A percentile compares a stretch with the other conserved stretches of the same genome.
These are phyloP conservation scores for Watsonalla binaria DNA, from an alignment of 2,888 invertebrate genomes.

Conservation along the genomic window DNA sequence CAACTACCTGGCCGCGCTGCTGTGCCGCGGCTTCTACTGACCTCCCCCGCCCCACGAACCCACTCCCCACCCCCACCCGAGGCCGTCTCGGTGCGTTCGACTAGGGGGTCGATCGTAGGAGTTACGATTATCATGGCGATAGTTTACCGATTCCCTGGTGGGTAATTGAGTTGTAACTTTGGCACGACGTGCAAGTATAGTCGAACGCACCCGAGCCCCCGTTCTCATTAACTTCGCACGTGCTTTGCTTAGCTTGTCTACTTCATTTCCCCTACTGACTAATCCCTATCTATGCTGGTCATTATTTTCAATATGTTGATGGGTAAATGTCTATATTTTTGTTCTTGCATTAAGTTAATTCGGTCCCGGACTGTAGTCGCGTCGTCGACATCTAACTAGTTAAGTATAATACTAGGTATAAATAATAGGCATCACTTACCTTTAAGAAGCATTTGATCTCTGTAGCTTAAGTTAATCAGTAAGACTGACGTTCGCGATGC, in stretches of 20 bases:
- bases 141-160: constrained; percentile 33
- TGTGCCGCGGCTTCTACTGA: constrained; percentile 71
- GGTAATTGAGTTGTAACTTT: constrained; percentile 31
- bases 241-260: constrained; percentile 25
- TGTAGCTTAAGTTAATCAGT: constrained; percentile 34
- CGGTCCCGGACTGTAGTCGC: constrained; percentile 16
- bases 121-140: constrained; percentile 10
- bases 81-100: constrained; percentile 15
- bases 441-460: constrained; percentile 34
- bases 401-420: constrained; percentile 34
- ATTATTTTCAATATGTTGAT: constrained; percentile 13
- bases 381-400: constrained; percentile 24
- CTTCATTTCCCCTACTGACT: constrained; percentile 15
- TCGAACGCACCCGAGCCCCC: constrained; percentile 21
- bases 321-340: constrained; percentile 14
- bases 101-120: constrained; percentile 10
- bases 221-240: constrained; percentile 13
- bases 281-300: constrained; percentile 13
- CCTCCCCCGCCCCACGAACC: constrained; percentile 13
- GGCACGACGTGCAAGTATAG: constrained; percentile 10
- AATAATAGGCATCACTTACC: constrained; percentile 28
- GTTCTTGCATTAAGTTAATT: constrained; percentile 12
- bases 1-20: constrained; percentile 69
- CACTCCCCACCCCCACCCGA: constrained; percentile 18
- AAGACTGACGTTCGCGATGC: constrained; percentile 40